Conservation (phyloP, 2,888 invertebrate species). For the Rhabditoides inermis region DNA sequence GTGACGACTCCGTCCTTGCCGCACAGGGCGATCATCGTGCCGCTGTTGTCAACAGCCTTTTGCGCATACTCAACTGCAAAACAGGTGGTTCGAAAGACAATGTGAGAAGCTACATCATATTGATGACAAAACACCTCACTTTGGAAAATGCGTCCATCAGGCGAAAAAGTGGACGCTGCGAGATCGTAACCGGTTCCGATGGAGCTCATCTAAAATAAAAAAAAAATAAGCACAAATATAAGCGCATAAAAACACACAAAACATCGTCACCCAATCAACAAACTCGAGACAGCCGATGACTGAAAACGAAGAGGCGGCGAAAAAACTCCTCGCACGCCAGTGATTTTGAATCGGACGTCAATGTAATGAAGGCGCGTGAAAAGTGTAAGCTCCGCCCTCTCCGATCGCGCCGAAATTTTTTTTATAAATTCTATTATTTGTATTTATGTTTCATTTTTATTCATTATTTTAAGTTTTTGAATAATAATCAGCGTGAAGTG, state of each 20-base stretch:
- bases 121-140: constrained; percentile 52
- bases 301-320: not conserved
- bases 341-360: too few species aligned
- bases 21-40: constrained; percentile 82
- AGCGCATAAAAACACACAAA: not conserved
- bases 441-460: too few species aligned
- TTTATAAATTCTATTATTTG: too few species aligned
- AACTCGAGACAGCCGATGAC: too few species aligned
- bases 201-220: constrained; percentile 68
- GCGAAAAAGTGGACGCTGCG: constrained; percentile 99
- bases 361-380: too few species aligned
- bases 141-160: constrained; percentile 97
- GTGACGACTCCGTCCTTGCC: constrained; percentile 94
- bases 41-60: constrained; percentile 94
- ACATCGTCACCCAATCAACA: too few species aligned
- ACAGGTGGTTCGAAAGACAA: not conserved
- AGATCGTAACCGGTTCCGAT: constrained; percentile 96
- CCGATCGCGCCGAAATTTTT: too few species aligned
- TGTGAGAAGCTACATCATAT: not conserved
- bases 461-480: constrained; percentile 2
- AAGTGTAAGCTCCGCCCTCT: too few species aligned
- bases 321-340: too few species aligned
- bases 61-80: constrained; percentile 80
- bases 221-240: constrained; percentile 1
- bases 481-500: not conserved